Percentiles rank a stretch among this genome's conserved stretches.
Evolutionary conservation across 2,113 vertebrate species (phyloP).

Genomic region (Bos taurus): ARS-UCD2.0 NC_037354.1:11443001-11443500

Average conservation of each 20-base stretch:
- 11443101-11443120: neutral
- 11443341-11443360: constrained; percentile 55
- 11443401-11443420: constrained; percentile 48
- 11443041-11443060: neutral
- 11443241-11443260: constrained; percentile 7
- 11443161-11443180: constrained; percentile 50
- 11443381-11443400: constrained; percentile 33
- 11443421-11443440: constrained; percentile 49
- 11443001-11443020: neutral
- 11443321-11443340: constrained; percentile 56
- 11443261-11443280: constrained; percentile 43
- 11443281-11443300: neutral
- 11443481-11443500: constrained; percentile 28
- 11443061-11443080: neutral
- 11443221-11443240: constrained; percentile 46
- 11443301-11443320: constrained; percentile 46
- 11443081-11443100: neutral
- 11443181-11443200: constrained; percentile 30
- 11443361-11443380: constrained; percentile 56
- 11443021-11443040: neutral
- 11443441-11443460: constrained; percentile 33
- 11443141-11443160: constrained; percentile 24
- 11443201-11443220: constrained; percentile 59
- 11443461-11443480: constrained; percentile 47
- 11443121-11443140: neutral